Percentiles rank a stretch among this genome's conserved stretches.
Evolutionary conservation across 2,888 invertebrate species (phyloP).

Genomic region (Diaprepes abbreviatus): DNA sequence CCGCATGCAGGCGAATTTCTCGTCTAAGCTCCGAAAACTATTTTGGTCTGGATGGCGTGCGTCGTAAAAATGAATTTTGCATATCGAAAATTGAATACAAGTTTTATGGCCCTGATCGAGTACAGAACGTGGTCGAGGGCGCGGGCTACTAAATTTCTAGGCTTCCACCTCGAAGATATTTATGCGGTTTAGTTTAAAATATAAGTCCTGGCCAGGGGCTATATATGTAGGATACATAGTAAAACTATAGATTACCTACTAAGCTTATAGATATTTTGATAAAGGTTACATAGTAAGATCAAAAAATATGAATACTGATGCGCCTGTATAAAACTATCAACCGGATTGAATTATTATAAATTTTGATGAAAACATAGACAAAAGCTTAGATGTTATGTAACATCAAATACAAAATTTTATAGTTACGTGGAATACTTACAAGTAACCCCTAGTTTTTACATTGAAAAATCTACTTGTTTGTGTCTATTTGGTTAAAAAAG

Average conservation of each 20-base stretch:
- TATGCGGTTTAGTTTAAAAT: slow-evolving; percentile 35
- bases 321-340: no score
- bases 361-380: no score
- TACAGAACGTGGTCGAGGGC: background rate
- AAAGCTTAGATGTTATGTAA: no score
- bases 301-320: no score
- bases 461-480: no score
- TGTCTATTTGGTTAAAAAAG: no score
- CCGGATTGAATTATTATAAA: no score
- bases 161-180: slow-evolving; percentile 17
- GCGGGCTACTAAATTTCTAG: slow-evolving; percentile 25
- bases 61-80: slow-evolving; percentile 30
- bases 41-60: slow-evolving; percentile 19
- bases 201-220: slow-evolving; percentile 24
- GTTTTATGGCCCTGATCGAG: slow-evolving; percentile 29
- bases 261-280: no score
- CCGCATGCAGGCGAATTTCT: slow-evolving; percentile 11
- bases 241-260: slow-evolving; percentile 1
- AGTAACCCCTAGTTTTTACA: no score
- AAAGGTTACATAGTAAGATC: no score
- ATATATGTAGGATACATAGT: background rate
- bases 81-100: slow-evolving; percentile 43
- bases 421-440: no score
- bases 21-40: slow-evolving; percentile 23
- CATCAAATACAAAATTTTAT: no score